Evolutionary conservation across 1,140 invertebrate genomes (phyloP).

Genomic region (Anastrepha ludens): DNA sequence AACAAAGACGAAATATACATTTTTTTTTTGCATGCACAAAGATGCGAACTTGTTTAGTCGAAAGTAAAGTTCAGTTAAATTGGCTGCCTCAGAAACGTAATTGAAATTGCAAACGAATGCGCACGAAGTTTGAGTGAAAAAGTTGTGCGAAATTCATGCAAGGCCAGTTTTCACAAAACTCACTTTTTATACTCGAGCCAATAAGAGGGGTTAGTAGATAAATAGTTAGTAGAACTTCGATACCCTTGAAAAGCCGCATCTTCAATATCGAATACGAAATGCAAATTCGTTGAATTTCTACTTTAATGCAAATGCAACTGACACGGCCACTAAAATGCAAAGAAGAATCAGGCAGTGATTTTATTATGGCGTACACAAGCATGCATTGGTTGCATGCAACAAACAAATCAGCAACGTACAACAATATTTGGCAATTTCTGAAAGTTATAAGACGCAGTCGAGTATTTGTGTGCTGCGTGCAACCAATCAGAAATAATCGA

Average conservation of each 20-base stretch:
- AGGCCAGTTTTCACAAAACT: neutral
- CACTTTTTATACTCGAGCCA: constrained; percentile 17
- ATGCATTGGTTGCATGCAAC: constrained; percentile 5
- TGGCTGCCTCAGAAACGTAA: constrained; percentile 15
- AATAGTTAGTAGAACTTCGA: neutral
- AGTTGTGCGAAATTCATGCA: constrained; percentile 14
- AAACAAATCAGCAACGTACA: constrained; percentile 26
- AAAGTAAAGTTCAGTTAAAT: constrained; percentile 47
- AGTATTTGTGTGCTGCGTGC: neutral
- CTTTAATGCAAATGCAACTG: constrained; percentile 18
- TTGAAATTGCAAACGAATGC: constrained; percentile 49
- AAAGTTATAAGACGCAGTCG: neutral
- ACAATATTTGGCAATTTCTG: neutral
- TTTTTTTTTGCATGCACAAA: neutral
- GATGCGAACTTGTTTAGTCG: constrained; percentile 14
- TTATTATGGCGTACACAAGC: neutral
- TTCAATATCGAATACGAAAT: neutral
- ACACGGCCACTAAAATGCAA: constrained; percentile 13
- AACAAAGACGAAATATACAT: too few species aligned
- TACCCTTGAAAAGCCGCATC: constrained; percentile 5
- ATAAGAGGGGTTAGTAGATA: neutral
- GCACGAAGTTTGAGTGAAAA: constrained; percentile 46
- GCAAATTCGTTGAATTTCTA: constrained; percentile 21
- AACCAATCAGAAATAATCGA: constrained; percentile 15
- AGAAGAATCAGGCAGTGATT: neutral